Evolutionary conservation across 2,888 invertebrate species (phyloP).

Genomic region (Drosophila paranaensis): DNA sequence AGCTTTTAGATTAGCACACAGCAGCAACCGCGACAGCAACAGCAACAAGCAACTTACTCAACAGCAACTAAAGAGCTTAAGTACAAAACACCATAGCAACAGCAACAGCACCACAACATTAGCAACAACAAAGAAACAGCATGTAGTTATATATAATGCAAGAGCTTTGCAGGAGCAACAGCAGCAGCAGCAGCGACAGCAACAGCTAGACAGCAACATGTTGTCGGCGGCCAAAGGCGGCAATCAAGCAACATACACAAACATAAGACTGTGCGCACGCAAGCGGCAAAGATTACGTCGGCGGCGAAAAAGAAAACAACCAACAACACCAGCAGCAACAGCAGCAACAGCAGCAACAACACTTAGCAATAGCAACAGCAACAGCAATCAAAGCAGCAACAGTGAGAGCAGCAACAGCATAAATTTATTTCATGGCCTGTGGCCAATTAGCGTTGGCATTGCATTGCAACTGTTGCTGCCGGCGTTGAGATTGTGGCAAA

Average conservation of each 20-base stretch:
- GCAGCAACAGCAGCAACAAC: constrained; percentile 39
- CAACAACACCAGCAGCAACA: constrained; percentile 41
- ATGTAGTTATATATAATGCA: constrained; percentile 73
- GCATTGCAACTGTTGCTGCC: constrained; percentile 59
- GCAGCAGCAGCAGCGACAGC: constrained; percentile 66
- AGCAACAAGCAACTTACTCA: constrained; percentile 63
- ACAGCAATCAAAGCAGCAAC: constrained; percentile 43
- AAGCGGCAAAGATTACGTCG: constrained; percentile 81
- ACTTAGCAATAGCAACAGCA: constrained; percentile 41
- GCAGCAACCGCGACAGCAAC: constrained; percentile 45
- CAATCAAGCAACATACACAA: constrained; percentile 69
- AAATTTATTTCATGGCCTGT: constrained; percentile 44
- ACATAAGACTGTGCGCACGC: constrained; percentile 82
- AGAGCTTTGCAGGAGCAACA: constrained; percentile 54
- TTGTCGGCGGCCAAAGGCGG: constrained; percentile 48
- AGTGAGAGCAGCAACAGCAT: constrained; percentile 44
- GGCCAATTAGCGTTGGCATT: constrained; percentile 43
- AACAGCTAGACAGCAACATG: constrained; percentile 67
- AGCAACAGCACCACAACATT: constrained; percentile 52
- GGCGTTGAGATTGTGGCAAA: constrained; percentile 48
- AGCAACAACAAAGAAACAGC: constrained; percentile 52
- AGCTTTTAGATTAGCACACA: constrained; percentile 51
- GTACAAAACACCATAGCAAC: constrained; percentile 68
- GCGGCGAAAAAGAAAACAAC: constrained; percentile 81
- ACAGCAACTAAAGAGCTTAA: constrained; percentile 77